Percentiles rank a stretch among this genome's conserved stretches.
phyloP scores from a whole-genome alignment of 2,888 invertebrate species.

The Trissolcus japonicus region DNA sequence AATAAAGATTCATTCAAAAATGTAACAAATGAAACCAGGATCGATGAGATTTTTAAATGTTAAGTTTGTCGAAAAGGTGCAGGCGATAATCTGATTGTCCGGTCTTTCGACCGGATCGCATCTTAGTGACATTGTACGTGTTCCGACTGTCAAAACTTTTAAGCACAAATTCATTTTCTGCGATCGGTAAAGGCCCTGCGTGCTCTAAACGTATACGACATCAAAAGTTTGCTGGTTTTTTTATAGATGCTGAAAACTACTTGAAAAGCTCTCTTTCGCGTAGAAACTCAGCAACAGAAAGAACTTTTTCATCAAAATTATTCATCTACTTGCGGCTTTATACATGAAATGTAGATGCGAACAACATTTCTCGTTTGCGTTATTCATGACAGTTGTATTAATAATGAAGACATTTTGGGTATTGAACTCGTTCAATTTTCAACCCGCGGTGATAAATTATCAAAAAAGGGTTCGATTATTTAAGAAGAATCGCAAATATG shows the following conservation, averaged over 20 bases:
- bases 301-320: slow-evolving; percentile 55
- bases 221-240: slow-evolving; percentile 50
- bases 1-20: no score
- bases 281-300: slow-evolving; percentile 48
- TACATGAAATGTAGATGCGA: slow-evolving; percentile 38
- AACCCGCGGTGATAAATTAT: neutral
- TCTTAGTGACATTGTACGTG: slow-evolving; percentile 55
- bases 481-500: neutral
- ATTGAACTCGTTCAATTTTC: slow-evolving; percentile 16
- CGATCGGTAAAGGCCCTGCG: slow-evolving; percentile 46
- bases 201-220: slow-evolving; percentile 42
- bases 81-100: slow-evolving; percentile 51
- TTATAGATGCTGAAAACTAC: slow-evolving; percentile 53
- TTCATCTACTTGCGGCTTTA: slow-evolving; percentile 48
- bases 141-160: slow-evolving; percentile 50
- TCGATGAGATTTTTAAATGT: slow-evolving; percentile 10
- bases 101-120: slow-evolving; percentile 51
- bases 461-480: neutral
- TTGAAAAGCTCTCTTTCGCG: slow-evolving; percentile 56
- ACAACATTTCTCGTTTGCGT: slow-evolving; percentile 34
- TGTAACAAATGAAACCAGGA: no score
- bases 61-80: slow-evolving; percentile 32
- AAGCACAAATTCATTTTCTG: slow-evolving; percentile 51
- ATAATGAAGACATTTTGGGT: slow-evolving; percentile 20
- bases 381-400: slow-evolving; percentile 42